A percentile compares a stretch with the other conserved stretches of the same genome.
These are phyloP conservation scores for Plagiodera versicolora DNA, from an alignment of 2,888 invertebrate genomes.

Conservation along the genomic window DNA sequence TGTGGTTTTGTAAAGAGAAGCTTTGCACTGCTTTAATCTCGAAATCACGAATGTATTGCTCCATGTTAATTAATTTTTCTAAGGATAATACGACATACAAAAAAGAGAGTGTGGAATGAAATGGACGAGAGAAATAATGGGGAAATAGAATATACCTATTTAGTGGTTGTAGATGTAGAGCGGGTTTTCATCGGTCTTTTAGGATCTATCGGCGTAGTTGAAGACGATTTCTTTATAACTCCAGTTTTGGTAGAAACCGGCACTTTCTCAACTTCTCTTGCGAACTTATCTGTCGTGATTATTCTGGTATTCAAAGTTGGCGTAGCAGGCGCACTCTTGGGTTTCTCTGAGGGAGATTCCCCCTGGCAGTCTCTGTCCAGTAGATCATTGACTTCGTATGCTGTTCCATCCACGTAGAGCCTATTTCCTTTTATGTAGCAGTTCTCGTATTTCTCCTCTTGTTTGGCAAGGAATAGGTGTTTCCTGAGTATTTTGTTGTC, in stretches of 20 bases:
- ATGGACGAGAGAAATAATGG: not conserved
- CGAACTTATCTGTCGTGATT: not conserved
- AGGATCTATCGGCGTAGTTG: not conserved
- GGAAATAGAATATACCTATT: not conserved
- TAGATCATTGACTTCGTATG: not conserved
- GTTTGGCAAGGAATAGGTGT: not conserved
- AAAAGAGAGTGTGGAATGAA: not conserved
- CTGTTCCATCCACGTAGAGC: conserved; percentile 5
- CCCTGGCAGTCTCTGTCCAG: not conserved
- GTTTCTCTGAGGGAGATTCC: not conserved
- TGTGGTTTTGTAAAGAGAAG: not conserved
- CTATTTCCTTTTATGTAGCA: not conserved
- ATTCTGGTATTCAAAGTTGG: not conserved
- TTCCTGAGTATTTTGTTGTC: conserved; percentile 1
- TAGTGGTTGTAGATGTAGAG: conserved; percentile 3
- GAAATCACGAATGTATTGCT: conserved; percentile 1
- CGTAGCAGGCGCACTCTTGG: conserved; percentile 2
- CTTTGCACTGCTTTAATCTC: not conserved
- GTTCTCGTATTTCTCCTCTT: not conserved
- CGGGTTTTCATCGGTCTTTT: not conserved
- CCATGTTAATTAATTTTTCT: not conserved
- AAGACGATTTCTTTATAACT: not conserved
- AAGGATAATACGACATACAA: not conserved
- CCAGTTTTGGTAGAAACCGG: not conserved
- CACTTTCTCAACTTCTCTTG: not conserved